Conservation (phyloP, 1,140 invertebrate genomes). For the Bombus soroeensis region DNA sequence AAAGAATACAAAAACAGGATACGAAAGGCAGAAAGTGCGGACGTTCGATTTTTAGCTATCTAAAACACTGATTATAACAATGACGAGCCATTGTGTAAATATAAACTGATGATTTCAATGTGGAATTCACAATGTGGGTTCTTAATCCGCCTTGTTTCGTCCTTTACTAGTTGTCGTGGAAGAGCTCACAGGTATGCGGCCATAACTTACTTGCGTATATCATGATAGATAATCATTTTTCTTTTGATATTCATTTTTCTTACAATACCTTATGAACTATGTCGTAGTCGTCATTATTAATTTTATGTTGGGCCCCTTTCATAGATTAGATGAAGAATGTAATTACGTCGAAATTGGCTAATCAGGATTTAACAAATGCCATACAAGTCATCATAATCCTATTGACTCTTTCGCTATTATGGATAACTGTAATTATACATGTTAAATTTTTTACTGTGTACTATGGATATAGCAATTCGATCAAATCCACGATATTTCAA, state of each 20-base stretch:
- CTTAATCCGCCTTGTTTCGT: slow-evolving; percentile 71
- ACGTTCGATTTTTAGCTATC: slow-evolving; percentile 54
- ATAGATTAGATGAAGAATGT: not conserved
- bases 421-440: not conserved
- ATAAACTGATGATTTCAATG: slow-evolving; percentile 81
- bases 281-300: not conserved
- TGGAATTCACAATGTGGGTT: slow-evolving; percentile 76
- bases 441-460: not conserved
- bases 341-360: not conserved
- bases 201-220: slow-evolving; percentile 40
- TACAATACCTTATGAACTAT: not conserved
- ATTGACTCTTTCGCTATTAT: not conserved
- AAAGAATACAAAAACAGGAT: not conserved
- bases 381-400: not conserved
- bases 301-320: not conserved
- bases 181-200: slow-evolving; percentile 84
- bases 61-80: slow-evolving; percentile 50
- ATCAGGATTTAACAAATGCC: not conserved
- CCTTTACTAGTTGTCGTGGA: slow-evolving; percentile 84
- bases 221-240: not conserved
- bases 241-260: slow-evolving; percentile 4
- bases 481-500: no score
- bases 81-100: slow-evolving; percentile 76
- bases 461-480: no score
- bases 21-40: not conserved